Evolutionary conservation across 2,888 invertebrate species (phyloP), one percentile per base, ranked within the genome.

Genomic region (Rhabditoides inermis): DNA sequence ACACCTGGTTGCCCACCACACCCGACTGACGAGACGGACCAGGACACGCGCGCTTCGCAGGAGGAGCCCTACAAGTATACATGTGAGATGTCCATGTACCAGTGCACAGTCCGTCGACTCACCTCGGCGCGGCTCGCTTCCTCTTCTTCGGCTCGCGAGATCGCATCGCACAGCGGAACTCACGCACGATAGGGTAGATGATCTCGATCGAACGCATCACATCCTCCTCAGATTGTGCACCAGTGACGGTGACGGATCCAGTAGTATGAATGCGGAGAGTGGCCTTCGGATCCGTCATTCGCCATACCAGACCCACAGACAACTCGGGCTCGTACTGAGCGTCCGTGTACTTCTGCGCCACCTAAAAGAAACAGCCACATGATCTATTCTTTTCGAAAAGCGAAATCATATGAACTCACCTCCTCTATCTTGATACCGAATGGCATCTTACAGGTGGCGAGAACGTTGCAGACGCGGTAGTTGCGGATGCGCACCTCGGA

Each of bases 361-460:
- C 51, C 58, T 63, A 32, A 25, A 59, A 47, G 6, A 41, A 23
- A 22, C n/a, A n/a, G n/a, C n/a, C n/a, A n/a, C n/a, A n/a, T n/a
- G n/a, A n/a, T n/a, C n/a, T n/a, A 10, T 22, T 23, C 3, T 5
- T 37, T 22, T 6, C 26, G 25, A 18, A 37, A 25, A 32, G n/a
- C 6, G 23, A 44, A 44, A 26, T 22, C 6, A 6, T 12, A 41
- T 15, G 3, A 6, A 45, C 56, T 20, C 26, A 95, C 94, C 56
- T 87, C 85, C 72, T 86, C 87, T 72, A 98, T 90, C 80, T 86
- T 87, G 72, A 98, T 90, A 56, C 87, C 88, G 81, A 94, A 99
- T 42, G 95, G 95, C 87, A 98, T 87, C 65, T 87, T 85, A 81
- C 94, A 95, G 39, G 94, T 92, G 62, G 94, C 95, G 76, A 99